phyloP scores from a whole-genome alignment of 2,888 invertebrate species.

The Stictocephala bisonia region DNA sequence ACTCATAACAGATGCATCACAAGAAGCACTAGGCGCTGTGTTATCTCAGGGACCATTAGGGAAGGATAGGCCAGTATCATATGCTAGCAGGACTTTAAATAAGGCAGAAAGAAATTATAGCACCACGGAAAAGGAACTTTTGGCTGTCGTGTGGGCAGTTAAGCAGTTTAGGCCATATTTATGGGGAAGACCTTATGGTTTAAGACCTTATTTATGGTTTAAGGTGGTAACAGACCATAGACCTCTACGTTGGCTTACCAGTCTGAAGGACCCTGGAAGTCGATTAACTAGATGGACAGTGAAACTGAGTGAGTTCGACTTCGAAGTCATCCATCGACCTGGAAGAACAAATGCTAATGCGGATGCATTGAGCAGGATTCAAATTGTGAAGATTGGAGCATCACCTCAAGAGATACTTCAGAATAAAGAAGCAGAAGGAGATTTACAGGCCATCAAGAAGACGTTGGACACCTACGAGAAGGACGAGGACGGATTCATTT shows the following conservation, averaged over 20 bases:
- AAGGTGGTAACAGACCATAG: conserved; percentile 63
- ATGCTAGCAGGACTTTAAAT: conserved; percentile 57
- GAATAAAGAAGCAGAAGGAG: background rate
- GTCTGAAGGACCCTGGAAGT: conserved; percentile 62
- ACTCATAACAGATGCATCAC: conserved; percentile 60
- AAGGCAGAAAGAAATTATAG: conserved; percentile 58
- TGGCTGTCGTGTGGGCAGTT: conserved; percentile 60
- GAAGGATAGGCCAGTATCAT: conserved; percentile 49
- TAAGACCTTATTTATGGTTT: too few species aligned
- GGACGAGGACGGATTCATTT: background rate
- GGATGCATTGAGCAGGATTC: background rate
- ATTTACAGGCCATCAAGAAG: background rate
- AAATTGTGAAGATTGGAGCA: background rate
- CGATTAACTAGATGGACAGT: conserved; percentile 62
- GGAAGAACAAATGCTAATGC: background rate
- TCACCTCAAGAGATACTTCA: background rate
- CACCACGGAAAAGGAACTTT: conserved; percentile 60
- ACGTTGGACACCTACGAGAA: background rate
- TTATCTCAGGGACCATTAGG: conserved; percentile 60
- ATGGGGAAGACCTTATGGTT: conserved; percentile 60
- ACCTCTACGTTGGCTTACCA: conserved; percentile 62
- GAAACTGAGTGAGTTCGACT: conserved; percentile 61
- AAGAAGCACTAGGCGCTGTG: conserved; percentile 59
- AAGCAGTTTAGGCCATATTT: conserved; percentile 61
- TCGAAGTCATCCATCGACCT: background rate